These are phyloP conservation scores for Euthynnus affinis DNA, from an alignment of 2,797 vertebrate species.

Conservation along the genomic window DNA sequence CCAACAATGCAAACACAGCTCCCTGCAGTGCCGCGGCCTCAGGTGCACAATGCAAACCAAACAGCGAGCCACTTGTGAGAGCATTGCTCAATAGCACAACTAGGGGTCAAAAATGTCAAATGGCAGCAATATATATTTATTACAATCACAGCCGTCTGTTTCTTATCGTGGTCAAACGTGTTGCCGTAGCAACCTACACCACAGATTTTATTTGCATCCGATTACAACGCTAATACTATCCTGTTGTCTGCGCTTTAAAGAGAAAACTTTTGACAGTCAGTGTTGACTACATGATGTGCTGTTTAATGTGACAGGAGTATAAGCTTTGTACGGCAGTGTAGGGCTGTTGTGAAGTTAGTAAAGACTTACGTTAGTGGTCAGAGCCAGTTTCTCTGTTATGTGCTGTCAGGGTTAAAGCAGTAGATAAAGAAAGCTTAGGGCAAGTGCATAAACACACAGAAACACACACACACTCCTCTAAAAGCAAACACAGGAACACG, in stretches of 20 bases:
- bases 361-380: constrained; percentile 81
- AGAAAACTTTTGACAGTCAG: not conserved
- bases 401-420: constrained; percentile 78
- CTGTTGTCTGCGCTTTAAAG: not conserved
- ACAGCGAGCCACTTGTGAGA: too few relatives aligned
- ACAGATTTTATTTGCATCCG: not conserved
- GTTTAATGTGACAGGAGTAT: not conserved
- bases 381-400: constrained; percentile 82
- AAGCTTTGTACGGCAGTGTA: not conserved
- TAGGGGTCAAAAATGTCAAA: too few relatives aligned
- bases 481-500: constrained; percentile 4
- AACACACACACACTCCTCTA: constrained; percentile 9
- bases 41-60: too few relatives aligned
- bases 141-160: too few relatives aligned
- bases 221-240: not conserved
- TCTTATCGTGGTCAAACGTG: too few relatives aligned
- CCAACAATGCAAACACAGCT: too few relatives aligned
- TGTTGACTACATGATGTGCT: not conserved
- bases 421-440: constrained; percentile 51
- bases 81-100: too few relatives aligned
- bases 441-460: constrained; percentile 32
- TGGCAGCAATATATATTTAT: too few relatives aligned
- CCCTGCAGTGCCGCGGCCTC: too few relatives aligned
- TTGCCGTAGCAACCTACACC: too few relatives aligned
- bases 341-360: constrained; percentile 25